Percentiles rank a stretch among this genome's conserved stretches.
These are phyloP conservation scores for Lapara coniferarum DNA, from an alignment of 2,888 invertebrate genomes.

Conservation along the genomic window DNA sequence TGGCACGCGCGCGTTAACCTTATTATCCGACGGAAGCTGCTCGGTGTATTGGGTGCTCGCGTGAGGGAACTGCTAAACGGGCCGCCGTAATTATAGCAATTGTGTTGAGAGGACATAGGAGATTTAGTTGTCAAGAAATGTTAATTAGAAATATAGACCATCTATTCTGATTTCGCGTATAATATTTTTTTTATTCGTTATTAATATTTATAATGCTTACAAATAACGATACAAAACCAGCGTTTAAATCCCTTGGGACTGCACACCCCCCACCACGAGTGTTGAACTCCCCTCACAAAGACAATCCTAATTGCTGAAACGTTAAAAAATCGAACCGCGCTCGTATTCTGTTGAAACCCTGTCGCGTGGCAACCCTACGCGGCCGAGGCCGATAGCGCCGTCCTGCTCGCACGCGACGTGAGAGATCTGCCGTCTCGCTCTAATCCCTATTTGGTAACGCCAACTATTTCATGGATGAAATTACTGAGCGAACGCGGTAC, in stretches of 20 bases:
- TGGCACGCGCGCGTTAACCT: slow-evolving; percentile 2
- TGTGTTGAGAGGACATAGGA: background rate
- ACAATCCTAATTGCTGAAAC: slow-evolving; percentile 24
- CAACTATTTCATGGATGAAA: slow-evolving; percentile 84
- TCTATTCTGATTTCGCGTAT: background rate
- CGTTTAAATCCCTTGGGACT: background rate
- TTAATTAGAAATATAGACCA: no score
- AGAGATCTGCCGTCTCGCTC: slow-evolving; percentile 59
- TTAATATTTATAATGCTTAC: background rate
- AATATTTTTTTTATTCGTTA: background rate
- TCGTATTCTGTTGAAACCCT: slow-evolving; percentile 15
- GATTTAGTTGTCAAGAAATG: no score
- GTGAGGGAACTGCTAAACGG: background rate
- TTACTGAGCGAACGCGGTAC: slow-evolving; percentile 62
- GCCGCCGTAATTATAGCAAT: background rate
- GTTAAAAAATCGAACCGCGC: slow-evolving; percentile 26
- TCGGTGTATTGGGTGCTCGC: background rate
- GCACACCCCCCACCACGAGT: background rate
- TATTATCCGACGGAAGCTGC: background rate
- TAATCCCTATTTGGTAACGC: slow-evolving; percentile 83
- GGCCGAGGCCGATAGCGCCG: slow-evolving; percentile 31
- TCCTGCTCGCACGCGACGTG: slow-evolving; percentile 53
- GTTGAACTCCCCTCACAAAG: slow-evolving; percentile 7
- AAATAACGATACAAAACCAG: background rate
- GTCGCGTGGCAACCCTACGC: slow-evolving; percentile 23